Evolutionary conservation across 2,113 vertebrate species (phyloP).

Genomic region (Campylomormyrus tamandua): DNA sequence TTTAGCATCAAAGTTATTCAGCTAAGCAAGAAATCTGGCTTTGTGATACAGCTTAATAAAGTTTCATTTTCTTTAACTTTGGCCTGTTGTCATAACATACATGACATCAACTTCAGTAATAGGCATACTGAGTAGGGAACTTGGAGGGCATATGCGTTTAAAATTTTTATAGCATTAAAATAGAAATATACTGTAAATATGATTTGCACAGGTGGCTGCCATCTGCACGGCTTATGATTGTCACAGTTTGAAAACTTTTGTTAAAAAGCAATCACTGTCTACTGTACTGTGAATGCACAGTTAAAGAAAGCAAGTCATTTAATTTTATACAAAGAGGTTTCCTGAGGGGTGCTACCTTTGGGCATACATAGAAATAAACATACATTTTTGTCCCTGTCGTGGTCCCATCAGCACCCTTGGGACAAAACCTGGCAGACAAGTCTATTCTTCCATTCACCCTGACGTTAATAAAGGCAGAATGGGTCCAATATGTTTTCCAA

Average conservation of each 20-base stretch:
- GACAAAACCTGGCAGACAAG: background rate
- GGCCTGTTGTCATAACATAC: background rate
- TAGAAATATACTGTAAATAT: background rate
- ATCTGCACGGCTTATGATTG: no score
- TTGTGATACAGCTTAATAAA: background rate
- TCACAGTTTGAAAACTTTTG: background rate
- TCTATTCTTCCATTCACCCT: background rate
- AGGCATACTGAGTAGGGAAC: background rate
- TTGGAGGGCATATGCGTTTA: background rate
- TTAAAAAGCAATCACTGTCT: background rate
- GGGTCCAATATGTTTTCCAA: background rate
- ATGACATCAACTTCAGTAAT: background rate
- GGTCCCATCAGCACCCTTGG: background rate
- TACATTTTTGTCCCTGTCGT: background rate
- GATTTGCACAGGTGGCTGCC: background rate
- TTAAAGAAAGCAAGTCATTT: background rate
- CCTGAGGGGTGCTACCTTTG: background rate
- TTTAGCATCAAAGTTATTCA: background rate
- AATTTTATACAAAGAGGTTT: background rate
- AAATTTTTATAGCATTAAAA: background rate
- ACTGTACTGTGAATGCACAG: background rate
- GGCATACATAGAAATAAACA: background rate
- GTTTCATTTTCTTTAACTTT: background rate
- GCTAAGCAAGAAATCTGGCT: background rate
- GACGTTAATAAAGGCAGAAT: slow-evolving; percentile 4